Evolutionary conservation across 2,113 vertebrate species (phyloP).

Genomic region (Anguilla rostrata): DNA sequence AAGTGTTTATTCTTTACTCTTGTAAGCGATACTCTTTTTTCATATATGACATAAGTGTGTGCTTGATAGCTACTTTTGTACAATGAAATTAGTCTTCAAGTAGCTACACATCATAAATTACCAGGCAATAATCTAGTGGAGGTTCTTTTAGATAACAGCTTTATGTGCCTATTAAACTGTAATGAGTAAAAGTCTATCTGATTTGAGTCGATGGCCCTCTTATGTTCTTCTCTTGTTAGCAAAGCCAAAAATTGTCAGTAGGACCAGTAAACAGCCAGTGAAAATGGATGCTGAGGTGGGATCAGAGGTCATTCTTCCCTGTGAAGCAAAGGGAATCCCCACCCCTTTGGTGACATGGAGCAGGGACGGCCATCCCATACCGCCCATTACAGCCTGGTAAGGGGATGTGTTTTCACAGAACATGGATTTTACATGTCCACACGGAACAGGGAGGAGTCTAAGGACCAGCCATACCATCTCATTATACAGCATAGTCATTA

Average conservation of each 20-base stretch:
- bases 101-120: too few species aligned
- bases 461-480: not conserved
- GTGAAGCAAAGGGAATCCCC: constrained; percentile 78
- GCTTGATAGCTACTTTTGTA: too few species aligned
- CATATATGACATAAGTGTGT: too few species aligned
- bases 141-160: too few species aligned
- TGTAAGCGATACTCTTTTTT: too few species aligned
- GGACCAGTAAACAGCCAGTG: constrained; percentile 47
- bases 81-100: too few species aligned
- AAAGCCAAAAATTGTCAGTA: constrained; percentile 70
- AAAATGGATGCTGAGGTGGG: constrained; percentile 70
- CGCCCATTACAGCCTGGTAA: constrained; percentile 72
- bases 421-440: constrained; percentile 13
- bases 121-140: too few species aligned
- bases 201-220: not conserved
- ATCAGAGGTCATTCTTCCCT: constrained; percentile 79
- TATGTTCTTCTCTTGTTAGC: constrained; percentile 58
- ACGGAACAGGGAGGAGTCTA: not conserved
- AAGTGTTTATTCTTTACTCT: too few species aligned
- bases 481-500: constrained; percentile 2
- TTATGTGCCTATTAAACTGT: not conserved
- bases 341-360: constrained; percentile 81
- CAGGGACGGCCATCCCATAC: constrained; percentile 70
- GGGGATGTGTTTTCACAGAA: constrained; percentile 22
- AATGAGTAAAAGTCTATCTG: not conserved